A percentile compares a stretch with the other conserved stretches of the same genome.
Conservation (phyloP, 2,888 invertebrate species). For the Epinotia bilunana region DNA sequence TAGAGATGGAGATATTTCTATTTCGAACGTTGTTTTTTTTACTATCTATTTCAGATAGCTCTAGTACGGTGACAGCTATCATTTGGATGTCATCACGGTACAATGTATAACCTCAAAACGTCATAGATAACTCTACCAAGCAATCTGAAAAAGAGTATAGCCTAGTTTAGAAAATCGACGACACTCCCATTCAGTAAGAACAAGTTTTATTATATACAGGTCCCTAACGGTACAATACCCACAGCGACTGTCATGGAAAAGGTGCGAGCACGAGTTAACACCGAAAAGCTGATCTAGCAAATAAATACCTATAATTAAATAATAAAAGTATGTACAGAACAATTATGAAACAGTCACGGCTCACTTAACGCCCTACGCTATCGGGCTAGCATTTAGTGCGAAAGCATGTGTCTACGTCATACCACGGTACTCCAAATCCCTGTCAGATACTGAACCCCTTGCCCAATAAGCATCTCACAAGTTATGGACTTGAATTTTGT, state of each 20-base stretch:
- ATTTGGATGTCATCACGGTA: too few species aligned
- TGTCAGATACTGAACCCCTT: neutral
- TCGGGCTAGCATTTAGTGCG: constrained; percentile 38
- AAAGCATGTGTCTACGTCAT: constrained; percentile 15
- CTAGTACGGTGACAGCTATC: too few species aligned
- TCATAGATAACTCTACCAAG: too few species aligned
- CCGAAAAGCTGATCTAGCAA: constrained; percentile 72
- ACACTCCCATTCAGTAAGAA: constrained; percentile 33
- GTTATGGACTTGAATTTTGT: neutral
- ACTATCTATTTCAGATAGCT: too few species aligned
- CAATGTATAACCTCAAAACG: too few species aligned
- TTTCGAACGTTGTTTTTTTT: too few species aligned
- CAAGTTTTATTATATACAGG: constrained; percentile 49
- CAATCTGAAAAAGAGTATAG: neutral
- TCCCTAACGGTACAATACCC: constrained; percentile 52
- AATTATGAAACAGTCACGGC: constrained; percentile 64
- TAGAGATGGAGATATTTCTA: neutral
- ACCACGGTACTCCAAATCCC: neutral
- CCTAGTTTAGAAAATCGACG: constrained; percentile 8
- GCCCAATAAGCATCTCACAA: neutral
- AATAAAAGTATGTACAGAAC: constrained; percentile 72
- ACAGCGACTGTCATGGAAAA: constrained; percentile 74
- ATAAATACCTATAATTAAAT: constrained; percentile 80
- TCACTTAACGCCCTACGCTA: constrained; percentile 71
- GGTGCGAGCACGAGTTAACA: constrained; percentile 64